Base-by-base conservation (phyloP, 2,888 invertebrate genomes). In the Cheilosia vernalis region DNA sequence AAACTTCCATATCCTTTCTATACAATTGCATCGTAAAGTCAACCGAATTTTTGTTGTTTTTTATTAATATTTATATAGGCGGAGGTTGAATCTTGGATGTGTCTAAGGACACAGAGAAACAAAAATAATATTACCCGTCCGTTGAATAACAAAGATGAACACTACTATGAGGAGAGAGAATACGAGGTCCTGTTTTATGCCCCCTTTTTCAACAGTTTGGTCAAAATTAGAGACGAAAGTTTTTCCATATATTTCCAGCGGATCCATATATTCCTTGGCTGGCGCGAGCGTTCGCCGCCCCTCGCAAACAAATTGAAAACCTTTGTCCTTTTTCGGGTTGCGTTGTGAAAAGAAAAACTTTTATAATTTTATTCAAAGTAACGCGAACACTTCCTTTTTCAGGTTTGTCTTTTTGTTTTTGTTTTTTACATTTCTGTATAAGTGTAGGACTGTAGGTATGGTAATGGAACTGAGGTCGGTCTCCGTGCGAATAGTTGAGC, bases 331-430 rank as follows among this genome's bases (percentile, higher is more conserved):
- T 79, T 80, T 70, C 44, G 74, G 61, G 67, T 58, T 51, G 67
- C 73, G 51, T 58, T 79, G 49, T 63, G 73, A 83, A 84, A 79
- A 84, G 79, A 69, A 84, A 80, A 81, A 85, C 81, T 85, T 85
- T 85, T 85, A 81, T 85, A 84, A 84, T 84, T 80, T 84, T 84
- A 84, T 84, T 84, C 84, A 84, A 84, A 84, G 80, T 84, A 84
- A 80, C 80, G 84, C 84, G 80, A 80, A 84, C 80, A 84, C 80
- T 84, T 84, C 84, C 69, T 61, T 42, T 74, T 73, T 73, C 27
- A 30, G 42, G 60, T 72, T 53, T 67, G 67, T 72, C 9, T 67
- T 73, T 63, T n/a, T n/a, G n/a, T n/a, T n/a, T n/a, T n/a, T n/a
- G n/a, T n/a, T 66, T 70, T 42, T 40, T 56, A 4, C 30, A 33